These are phyloP conservation scores for Pseudorhiza aurosa DNA, from an alignment of 30 jellyfish, hydroid and myxozoan genomes.

Conservation along the genomic window DNA sequence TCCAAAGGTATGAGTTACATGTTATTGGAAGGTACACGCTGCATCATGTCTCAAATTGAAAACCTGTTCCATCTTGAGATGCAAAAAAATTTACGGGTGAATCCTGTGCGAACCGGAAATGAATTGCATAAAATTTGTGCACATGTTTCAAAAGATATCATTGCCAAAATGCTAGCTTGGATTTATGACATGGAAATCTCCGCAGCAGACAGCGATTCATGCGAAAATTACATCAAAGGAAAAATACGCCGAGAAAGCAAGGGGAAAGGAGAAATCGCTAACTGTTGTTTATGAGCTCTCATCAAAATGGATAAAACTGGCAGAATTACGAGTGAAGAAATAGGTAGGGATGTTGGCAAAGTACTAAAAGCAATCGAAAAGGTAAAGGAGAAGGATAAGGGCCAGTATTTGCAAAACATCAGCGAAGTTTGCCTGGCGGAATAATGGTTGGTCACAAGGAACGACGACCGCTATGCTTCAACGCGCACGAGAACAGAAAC, in stretches of 20 bases:
- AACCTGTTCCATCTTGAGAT: background rate
- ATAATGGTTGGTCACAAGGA: conserved; percentile 38
- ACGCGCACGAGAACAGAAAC: conserved; percentile 8
- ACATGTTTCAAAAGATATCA: conserved; percentile 2
- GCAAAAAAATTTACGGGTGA: background rate
- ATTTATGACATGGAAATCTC: no score
- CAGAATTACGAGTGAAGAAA: conserved; percentile 1
- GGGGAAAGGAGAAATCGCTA: no score
- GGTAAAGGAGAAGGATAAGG: conserved; percentile 28
- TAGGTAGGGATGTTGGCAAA: conserved; percentile 4
- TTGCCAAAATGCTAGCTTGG: no score
- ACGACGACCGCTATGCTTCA: no score
- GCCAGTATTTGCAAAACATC: conserved; percentile 8
- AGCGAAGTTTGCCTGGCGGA: conserved; percentile 24
- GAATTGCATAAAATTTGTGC: background rate
- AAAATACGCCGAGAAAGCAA: no score
- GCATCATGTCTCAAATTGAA: background rate
- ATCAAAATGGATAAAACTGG: background rate
- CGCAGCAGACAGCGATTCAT: no score
- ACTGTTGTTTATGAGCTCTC: background rate
- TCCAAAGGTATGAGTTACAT: conserved; percentile 1
- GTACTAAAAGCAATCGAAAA: conserved; percentile 16
- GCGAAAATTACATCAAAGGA: no score
- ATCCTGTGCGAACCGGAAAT: background rate
- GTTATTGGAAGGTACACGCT: background rate